These are phyloP conservation scores for Tubulanus polymorphus DNA, from an alignment of 2,888 invertebrate genomes.

Conservation along the genomic window DNA sequence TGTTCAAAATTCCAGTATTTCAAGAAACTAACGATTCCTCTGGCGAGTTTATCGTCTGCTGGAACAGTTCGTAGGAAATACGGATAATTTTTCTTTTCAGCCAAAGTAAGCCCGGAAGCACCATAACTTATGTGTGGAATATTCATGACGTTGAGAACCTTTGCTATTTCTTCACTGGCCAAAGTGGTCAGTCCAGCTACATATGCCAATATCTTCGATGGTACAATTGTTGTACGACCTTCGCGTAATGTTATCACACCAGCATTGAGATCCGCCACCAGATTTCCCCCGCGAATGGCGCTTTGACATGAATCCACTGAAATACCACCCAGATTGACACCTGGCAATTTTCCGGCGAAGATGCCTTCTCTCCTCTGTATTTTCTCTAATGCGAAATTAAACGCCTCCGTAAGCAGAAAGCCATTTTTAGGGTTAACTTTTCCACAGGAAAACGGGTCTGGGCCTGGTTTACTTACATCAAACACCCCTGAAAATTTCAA, in stretches of 20 bases:
- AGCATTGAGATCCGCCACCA: slow-evolving; percentile 44
- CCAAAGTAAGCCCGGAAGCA: slow-evolving; percentile 34
- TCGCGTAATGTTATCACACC: slow-evolving; percentile 25
- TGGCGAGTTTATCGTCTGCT: slow-evolving; percentile 43
- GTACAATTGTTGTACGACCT: slow-evolving; percentile 26
- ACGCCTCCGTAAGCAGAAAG: slow-evolving; percentile 43
- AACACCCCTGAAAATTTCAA: slow-evolving; percentile 35
- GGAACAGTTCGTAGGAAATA: slow-evolving; percentile 44
- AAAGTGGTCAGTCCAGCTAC: slow-evolving; percentile 39
- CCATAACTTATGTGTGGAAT: slow-evolving; percentile 47
- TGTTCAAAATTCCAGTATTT: slow-evolving; percentile 51
- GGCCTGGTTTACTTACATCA: slow-evolving; percentile 37
- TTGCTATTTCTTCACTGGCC: slow-evolving; percentile 36
- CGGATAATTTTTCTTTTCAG: slow-evolving; percentile 29
- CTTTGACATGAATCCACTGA: slow-evolving; percentile 43
- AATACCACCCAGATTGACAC: slow-evolving; percentile 38
- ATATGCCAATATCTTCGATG: slow-evolving; percentile 31
- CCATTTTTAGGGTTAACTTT: slow-evolving; percentile 38
- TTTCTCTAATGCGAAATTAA: slow-evolving; percentile 40
- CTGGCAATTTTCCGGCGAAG: slow-evolving; percentile 32
- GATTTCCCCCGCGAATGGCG: slow-evolving; percentile 36
- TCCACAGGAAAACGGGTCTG: slow-evolving; percentile 40
- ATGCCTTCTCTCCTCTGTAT: slow-evolving; percentile 41
- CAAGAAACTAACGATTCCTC: slow-evolving; percentile 50
- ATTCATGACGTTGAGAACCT: slow-evolving; percentile 33